Percentiles rank a stretch among this genome's conserved stretches.
Evolutionary conservation across 2,888 invertebrate species (phyloP).

Genomic region (Rhingia rostrata): DNA sequence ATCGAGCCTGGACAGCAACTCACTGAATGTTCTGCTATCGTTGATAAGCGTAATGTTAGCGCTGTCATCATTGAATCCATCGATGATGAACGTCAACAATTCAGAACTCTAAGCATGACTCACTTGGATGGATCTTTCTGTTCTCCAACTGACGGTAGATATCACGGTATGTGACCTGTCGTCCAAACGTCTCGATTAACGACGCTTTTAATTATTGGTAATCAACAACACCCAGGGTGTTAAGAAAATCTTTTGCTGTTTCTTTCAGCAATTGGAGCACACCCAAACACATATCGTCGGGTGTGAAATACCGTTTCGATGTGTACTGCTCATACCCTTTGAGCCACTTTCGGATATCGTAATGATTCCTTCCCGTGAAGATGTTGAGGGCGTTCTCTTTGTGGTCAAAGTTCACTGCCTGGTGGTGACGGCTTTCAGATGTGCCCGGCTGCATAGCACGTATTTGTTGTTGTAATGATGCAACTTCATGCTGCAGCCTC

Average conservation of each 20-base stretch:
- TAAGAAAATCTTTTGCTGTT: constrained; percentile 19
- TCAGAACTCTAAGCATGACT: constrained; percentile 36
- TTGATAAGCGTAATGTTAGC: not conserved
- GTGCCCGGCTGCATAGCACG: not conserved
- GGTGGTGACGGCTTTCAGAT: not conserved
- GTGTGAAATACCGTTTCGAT: constrained; percentile 16
- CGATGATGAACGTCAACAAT: constrained; percentile 25
- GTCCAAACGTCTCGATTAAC: constrained; percentile 21
- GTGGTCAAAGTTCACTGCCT: constrained; percentile 17
- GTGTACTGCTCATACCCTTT: constrained; percentile 11
- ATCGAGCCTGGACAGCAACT: too few relatives aligned
- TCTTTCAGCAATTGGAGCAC: constrained; percentile 23
- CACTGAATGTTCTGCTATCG: too few relatives aligned
- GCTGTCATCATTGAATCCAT: constrained; percentile 36
- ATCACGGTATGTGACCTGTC: constrained; percentile 25
- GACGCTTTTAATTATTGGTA: constrained; percentile 3
- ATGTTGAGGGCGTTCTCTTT: constrained; percentile 14
- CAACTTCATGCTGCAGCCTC: not conserved
- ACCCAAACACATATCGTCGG: constrained; percentile 22
- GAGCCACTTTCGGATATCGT: constrained; percentile 16
- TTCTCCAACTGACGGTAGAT: constrained; percentile 18
- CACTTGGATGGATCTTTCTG: constrained; percentile 4
- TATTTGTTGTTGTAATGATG: constrained; percentile 4
- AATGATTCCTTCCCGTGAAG: constrained; percentile 18
- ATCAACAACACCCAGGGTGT: constrained; percentile 8